These are phyloP conservation scores for Temnothorax ravouxi DNA, from an alignment of 2,888 invertebrate species.

Conservation along the genomic window DNA sequence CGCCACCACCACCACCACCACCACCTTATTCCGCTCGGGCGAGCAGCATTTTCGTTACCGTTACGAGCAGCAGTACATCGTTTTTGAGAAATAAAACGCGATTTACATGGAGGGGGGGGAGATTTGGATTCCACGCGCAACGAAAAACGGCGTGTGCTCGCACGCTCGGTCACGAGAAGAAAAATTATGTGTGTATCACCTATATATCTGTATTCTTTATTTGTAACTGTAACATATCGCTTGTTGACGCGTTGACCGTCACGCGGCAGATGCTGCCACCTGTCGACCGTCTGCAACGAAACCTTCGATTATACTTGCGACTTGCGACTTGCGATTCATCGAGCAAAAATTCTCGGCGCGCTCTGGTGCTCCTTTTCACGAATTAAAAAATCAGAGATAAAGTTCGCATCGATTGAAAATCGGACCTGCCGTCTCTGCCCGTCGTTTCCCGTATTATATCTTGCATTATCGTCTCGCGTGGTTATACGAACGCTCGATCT, in stretches of 20 bases:
- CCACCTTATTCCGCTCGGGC: not conserved
- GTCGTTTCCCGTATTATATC: too few species aligned
- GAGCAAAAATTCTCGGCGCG: not conserved
- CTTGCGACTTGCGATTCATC: not conserved
- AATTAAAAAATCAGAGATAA: not conserved
- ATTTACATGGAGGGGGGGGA: not conserved
- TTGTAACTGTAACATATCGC: not conserved
- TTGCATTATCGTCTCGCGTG: not conserved
- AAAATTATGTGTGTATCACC: not conserved
- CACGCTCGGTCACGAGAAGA: not conserved
- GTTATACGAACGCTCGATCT: not conserved
- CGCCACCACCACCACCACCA: not conserved
- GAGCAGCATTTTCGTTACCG: not conserved
- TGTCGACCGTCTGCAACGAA: not conserved
- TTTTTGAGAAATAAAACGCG: not conserved
- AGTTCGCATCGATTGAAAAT: not conserved
- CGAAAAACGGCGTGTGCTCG: not conserved
- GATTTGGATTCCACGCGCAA: not conserved
- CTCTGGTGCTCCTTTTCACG: not conserved
- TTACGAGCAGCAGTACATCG: not conserved
- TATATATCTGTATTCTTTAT: conserved; percentile 15
- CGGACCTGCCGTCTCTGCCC: too few species aligned
- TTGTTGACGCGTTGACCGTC: not conserved
- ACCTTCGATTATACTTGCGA: not conserved
- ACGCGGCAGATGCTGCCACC: not conserved